Base-by-base conservation (phyloP, 2,888 invertebrate genomes). In the Seladonia tumulorum region DNA sequence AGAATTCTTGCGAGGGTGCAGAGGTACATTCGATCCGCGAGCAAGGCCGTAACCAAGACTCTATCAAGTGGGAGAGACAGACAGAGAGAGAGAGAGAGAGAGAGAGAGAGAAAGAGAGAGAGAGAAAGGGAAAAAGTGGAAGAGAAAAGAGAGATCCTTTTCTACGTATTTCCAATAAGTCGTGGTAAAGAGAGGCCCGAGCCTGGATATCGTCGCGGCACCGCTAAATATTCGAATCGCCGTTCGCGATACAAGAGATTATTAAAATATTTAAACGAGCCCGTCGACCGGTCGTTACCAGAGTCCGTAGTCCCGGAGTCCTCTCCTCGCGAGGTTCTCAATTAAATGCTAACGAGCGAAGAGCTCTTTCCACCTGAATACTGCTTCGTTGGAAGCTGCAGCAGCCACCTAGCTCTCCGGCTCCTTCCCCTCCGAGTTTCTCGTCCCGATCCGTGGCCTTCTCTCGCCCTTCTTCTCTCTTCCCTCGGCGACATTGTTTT, bases 311-410 rank as follows among this genome's bases (percentile, higher is more conserved):
- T 85, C 83, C 83, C 78, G 83, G 87, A 89, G 91, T 85, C 83
- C 86, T 81, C 88, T 82, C 85, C 90, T 88, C 91, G 90, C 91
- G 88, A 93, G 93, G 90, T 92, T 93, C 93, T 93, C 93, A 93
- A 93, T 93, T 93, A 93, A 93, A 93, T 93, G 93, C 93, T 93
- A 93, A 93, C 93, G 93, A 93, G 93, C 93, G 93, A 93, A 92
- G 92, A 93, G 93, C 92, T 93, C 92, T 91, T 93, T 93, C 92
- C 92, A 91, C 92, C 92, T 89, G 93, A 93, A 93, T 92, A 93
- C 90, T 89, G 87, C 91, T 91, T 89, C 92, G 91, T 87, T 91
- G 90, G 88, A 91, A 90, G 91, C 91, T 90, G 87, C 90, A 86
- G 87, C 88, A 88, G 89, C 88, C 83, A 89, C 84, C 90, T 91